Conservation (phyloP, 53 echinoderm and acorn worm species). For the Luidia sarsii region DNA sequence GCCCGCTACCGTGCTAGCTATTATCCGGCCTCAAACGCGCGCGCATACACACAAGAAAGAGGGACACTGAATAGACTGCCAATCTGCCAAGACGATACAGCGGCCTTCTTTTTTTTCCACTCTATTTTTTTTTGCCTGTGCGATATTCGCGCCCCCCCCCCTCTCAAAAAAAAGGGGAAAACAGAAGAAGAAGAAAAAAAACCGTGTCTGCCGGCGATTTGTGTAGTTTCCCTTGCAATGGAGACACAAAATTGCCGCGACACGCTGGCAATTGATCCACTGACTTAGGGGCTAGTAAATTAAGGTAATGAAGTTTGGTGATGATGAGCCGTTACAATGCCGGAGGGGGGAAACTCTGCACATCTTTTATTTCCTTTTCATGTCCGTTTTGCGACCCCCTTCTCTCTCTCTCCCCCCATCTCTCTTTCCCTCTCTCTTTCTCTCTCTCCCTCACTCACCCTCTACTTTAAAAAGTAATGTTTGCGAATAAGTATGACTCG, state of each 20-base stretch:
- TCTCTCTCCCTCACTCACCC: constrained; percentile 20
- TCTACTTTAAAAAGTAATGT: background rate
- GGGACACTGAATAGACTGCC: constrained; percentile 35
- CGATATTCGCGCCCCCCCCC: constrained; percentile 50
- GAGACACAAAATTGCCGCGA: constrained; percentile 49
- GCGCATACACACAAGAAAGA: too few relatives aligned
- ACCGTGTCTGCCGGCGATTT: constrained; percentile 46
- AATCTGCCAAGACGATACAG: constrained; percentile 38
- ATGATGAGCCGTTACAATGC: constrained; percentile 42
- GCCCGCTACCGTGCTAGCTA: constrained; percentile 22
- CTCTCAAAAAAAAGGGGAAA: too few relatives aligned
- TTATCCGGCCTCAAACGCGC: constrained; percentile 27
- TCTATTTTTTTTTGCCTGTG: constrained; percentile 17
- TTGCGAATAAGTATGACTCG: constrained; percentile 3
- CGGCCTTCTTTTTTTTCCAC: constrained; percentile 1
- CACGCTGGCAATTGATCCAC: constrained; percentile 47
- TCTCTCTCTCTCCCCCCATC: background rate
- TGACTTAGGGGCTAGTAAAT: constrained; percentile 55
- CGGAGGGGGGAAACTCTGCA: constrained; percentile 16
- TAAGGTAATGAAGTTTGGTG: constrained; percentile 56
- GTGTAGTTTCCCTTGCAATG: constrained; percentile 33
- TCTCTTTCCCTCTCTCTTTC: constrained; percentile 37
- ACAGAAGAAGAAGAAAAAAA: too few relatives aligned
- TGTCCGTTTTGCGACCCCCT: constrained; percentile 37
- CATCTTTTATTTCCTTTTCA: constrained; percentile 45